Evolutionary conservation across 2,797 vertebrate species (phyloP).

Genomic region (Enoplosus armatus): DNA sequence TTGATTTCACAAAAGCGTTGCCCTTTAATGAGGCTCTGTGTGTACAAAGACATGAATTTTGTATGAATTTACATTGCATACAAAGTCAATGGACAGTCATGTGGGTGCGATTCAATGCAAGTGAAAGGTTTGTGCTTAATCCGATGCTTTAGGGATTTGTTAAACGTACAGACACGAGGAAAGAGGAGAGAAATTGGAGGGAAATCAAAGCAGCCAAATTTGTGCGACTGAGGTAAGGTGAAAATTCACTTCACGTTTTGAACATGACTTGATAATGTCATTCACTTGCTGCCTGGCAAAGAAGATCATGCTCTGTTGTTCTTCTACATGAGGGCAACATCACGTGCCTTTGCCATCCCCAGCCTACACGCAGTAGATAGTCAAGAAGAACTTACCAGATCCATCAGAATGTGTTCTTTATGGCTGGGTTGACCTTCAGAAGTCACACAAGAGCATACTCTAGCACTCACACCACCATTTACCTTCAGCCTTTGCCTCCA

Average conservation of each 20-base stretch:
- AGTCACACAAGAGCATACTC: conserved; percentile 16
- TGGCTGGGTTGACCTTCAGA: conserved; percentile 23
- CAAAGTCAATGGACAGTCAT: neutral
- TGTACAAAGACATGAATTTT: too few species aligned
- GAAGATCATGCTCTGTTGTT: neutral
- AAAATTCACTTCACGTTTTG: neutral
- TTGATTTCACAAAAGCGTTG: conserved; percentile 19
- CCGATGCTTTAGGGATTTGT: neutral
- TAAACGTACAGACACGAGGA: too few species aligned
- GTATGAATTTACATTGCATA: neutral
- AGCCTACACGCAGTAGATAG: neutral
- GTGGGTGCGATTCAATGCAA: neutral
- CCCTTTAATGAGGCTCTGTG: neutral
- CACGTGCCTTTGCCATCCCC: neutral
- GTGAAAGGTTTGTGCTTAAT: neutral
- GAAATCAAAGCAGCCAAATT: accelerated
- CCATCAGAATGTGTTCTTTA: neutral
- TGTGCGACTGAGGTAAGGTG: neutral
- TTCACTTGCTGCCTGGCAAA: neutral
- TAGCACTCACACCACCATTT: neutral
- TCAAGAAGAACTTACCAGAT: neutral
- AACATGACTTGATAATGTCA: neutral
- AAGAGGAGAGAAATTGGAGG: too few species aligned
- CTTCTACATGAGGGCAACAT: neutral
- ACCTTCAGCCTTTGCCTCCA: conserved; percentile 9